Evolutionary conservation across 2,113 vertebrate genomes (phyloP).

Genomic region (Sylvilagus bachmani): DNA sequence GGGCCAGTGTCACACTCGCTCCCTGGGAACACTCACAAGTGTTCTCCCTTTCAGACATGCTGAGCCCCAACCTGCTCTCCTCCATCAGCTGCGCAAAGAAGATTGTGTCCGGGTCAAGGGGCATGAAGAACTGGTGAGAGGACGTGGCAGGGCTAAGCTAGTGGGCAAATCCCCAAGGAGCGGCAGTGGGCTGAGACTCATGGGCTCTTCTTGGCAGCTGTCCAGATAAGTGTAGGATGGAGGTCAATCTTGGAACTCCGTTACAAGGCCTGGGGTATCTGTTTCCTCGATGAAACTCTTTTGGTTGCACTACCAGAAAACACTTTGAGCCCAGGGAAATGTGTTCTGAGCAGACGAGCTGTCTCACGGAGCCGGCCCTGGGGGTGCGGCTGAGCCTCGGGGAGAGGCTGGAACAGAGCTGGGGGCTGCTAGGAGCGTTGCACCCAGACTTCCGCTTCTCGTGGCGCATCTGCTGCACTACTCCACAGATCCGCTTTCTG

Average conservation of each 20-base stretch:
- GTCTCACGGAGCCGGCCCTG: background rate
- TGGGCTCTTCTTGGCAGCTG: background rate
- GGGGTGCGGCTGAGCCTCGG: background rate
- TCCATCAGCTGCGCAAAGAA: constrained; percentile 71
- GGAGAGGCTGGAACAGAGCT: background rate
- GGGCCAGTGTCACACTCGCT: background rate
- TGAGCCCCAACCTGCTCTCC: constrained; percentile 57
- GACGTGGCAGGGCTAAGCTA: background rate
- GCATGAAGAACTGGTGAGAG: constrained; percentile 79
- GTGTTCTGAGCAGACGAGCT: background rate
- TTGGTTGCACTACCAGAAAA: constrained; percentile 19
- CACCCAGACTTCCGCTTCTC: background rate
- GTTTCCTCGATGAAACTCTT: constrained; percentile 6
- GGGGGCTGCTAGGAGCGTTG: background rate
- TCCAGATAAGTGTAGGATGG: background rate
- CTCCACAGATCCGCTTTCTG: background rate
- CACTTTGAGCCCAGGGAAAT: background rate
- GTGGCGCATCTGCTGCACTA: background rate
- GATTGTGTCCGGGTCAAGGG: constrained; percentile 53
- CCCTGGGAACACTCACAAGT: background rate
- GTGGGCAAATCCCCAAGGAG: background rate
- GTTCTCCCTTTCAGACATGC: constrained; percentile 65
- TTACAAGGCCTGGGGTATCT: background rate
- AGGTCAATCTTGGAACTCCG: background rate
- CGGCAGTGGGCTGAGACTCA: background rate